Percentiles rank a stretch among this genome's conserved stretches.
phyloP scores from a whole-genome alignment of 2,888 invertebrate genomes.

The Phengaris arion region DNA sequence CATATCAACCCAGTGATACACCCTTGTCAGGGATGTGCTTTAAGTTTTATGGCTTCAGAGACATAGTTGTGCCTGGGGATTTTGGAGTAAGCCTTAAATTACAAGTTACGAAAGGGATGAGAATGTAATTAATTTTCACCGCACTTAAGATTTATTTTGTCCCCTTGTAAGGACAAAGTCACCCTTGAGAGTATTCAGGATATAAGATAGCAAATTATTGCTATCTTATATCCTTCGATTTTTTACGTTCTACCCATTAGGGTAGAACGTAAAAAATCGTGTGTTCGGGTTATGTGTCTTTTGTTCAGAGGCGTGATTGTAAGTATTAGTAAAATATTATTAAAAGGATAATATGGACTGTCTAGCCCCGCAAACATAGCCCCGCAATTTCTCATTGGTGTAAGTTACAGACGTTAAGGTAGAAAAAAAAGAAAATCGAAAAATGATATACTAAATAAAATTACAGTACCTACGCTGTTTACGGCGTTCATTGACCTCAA shows the following conservation, averaged over 20 bases:
- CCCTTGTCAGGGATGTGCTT: slow-evolving; percentile 22
- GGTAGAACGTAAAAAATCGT: neutral
- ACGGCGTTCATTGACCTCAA: too few species aligned
- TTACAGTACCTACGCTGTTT: too few species aligned
- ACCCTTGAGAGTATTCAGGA: slow-evolving; percentile 11
- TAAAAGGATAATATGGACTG: too few species aligned
- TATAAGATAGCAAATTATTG: neutral
- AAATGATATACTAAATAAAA: too few species aligned
- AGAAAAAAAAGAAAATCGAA: too few species aligned
- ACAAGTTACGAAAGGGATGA: slow-evolving; percentile 38
- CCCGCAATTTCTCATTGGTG: too few species aligned
- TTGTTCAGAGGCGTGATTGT: too few species aligned
- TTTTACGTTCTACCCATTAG: too few species aligned
- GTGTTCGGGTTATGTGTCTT: neutral
- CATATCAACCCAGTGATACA: neutral
- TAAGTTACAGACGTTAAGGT: too few species aligned
- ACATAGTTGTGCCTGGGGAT: slow-evolving; percentile 31
- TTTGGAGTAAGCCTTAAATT: slow-evolving; percentile 38
- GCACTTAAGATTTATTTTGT: slow-evolving; percentile 41
- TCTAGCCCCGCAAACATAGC: too few species aligned
- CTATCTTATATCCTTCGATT: too few species aligned
- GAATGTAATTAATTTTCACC: slow-evolving; percentile 41
- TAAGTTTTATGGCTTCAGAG: slow-evolving; percentile 34
- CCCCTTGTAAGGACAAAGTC: slow-evolving; percentile 28
- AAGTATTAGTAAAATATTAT: too few species aligned